Evolutionary conservation across 2,113 vertebrate genomes (phyloP).

Genomic region (Spermophilus dauricus): DNA sequence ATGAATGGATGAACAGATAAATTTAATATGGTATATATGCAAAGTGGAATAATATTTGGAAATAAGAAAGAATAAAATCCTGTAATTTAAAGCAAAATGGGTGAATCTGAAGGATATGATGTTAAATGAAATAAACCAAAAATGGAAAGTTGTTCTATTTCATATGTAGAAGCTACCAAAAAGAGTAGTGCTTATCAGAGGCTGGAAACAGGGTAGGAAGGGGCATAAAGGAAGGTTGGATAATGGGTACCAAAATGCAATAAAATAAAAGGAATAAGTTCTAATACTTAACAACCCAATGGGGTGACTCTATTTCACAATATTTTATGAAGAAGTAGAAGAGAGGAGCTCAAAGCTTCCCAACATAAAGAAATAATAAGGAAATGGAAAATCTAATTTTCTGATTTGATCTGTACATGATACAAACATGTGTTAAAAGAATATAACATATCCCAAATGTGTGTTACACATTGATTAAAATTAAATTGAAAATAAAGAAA

Average conservation of each 20-base stretch:
- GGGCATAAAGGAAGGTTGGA: not conserved
- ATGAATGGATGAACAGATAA: not conserved
- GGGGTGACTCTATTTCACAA: not conserved
- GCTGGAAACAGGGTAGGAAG: no score
- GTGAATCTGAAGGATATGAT: not conserved
- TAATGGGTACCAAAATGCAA: not conserved
- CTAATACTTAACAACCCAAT: not conserved
- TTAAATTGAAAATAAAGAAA: not conserved
- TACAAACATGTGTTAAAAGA: not conserved
- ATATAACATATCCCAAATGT: not conserved
- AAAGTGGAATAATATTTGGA: not conserved
- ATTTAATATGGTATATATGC: not conserved
- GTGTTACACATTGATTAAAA: not conserved
- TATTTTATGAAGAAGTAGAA: not conserved
- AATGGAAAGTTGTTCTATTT: not conserved
- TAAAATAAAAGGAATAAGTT: not conserved
- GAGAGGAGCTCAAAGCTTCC: not conserved
- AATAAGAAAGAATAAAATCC: not conserved
- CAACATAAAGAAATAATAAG: not conserved
- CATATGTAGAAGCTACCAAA: no score
- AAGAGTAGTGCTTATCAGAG: not conserved
- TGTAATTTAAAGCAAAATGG: not conserved
- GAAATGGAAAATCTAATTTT: not conserved
- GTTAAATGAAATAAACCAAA: not conserved
- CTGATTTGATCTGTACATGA: not conserved